Conservation (phyloP, 2,113 vertebrate genomes). For the Periophthalmodon schlosseri region DNA sequence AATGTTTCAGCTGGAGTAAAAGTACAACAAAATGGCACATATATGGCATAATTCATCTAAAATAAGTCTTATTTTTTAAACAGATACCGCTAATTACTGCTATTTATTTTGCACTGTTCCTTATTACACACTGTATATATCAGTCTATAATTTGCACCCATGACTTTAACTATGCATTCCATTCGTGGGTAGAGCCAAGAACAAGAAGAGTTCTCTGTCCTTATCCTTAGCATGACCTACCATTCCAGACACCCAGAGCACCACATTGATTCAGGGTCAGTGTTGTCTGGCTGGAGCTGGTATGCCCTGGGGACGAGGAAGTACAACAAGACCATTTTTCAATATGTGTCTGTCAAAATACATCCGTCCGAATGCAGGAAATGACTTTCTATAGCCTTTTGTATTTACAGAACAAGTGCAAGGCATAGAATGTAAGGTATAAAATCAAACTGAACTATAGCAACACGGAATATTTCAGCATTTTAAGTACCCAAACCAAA, state of each 20-base stretch:
- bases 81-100: too few relatives aligned
- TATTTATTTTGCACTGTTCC: too few relatives aligned
- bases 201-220: constrained; percentile 29
- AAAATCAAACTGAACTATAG: too few relatives aligned
- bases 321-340: background rate
- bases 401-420: background rate
- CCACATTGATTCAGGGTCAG: constrained; percentile 44
- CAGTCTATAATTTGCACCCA: too few relatives aligned
- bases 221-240: constrained; percentile 16
- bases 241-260: constrained; percentile 18
- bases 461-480: background rate
- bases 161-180: too few relatives aligned
- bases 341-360: constrained; percentile 8
- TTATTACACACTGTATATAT: too few relatives aligned
- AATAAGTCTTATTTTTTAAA: too few relatives aligned
- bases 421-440: background rate
- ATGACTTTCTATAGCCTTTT: background rate
- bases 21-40: background rate
- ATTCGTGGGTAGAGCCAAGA: too few relatives aligned
- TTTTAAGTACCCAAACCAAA: background rate
- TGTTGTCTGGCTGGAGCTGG: constrained; percentile 19
- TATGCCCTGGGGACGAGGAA: background rate
- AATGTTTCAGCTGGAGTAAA: background rate
- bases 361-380: constrained; percentile 1
- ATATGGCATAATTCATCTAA: too few relatives aligned